phyloP scores from a whole-genome alignment of 1,140 invertebrate genomes.

The Nasonia giraulti region DNA sequence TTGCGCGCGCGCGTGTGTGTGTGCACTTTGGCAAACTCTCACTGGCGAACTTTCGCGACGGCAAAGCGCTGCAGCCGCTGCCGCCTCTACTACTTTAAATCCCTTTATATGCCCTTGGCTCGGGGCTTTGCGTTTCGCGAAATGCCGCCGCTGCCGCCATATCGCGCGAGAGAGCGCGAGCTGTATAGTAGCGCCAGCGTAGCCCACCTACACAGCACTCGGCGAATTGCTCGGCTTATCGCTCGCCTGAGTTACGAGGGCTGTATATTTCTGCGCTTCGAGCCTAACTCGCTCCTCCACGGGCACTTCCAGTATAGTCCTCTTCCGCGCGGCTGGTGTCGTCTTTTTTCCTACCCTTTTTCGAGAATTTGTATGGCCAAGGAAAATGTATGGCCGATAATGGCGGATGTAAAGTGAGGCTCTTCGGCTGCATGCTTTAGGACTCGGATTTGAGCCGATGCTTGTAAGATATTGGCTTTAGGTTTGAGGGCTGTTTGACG shows the following conservation, averaged over 20 bases:
- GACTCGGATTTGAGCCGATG: background rate
- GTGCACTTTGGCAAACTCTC: slow-evolving; percentile 31
- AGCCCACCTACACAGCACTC: slow-evolving; percentile 25
- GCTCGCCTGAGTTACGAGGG: slow-evolving; percentile 39
- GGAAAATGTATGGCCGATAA: background rate
- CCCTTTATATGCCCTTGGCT: slow-evolving; percentile 39
- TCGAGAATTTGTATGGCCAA: background rate
- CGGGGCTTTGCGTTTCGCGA: slow-evolving; percentile 31
- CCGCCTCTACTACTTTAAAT: slow-evolving; percentile 29
- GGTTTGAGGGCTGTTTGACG: slow-evolving; percentile 1
- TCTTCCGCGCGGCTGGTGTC: background rate
- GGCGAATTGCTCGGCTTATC: slow-evolving; percentile 49
- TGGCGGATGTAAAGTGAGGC: background rate
- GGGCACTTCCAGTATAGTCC: background rate
- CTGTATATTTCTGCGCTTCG: slow-evolving; percentile 13
- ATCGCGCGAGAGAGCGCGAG: background rate
- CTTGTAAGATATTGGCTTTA: background rate
- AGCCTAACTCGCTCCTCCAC: slow-evolving; percentile 5
- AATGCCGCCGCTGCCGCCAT: slow-evolving; percentile 27
- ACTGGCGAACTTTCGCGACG: slow-evolving; percentile 29
- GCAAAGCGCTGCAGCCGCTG: slow-evolving; percentile 28
- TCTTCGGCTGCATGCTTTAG: background rate
- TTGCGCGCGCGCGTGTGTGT: background rate
- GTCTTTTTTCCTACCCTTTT: background rate
- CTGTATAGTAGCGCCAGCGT: background rate